A percentile compares a stretch with the other conserved stretches of the same genome.
phyloP scores from a whole-genome alignment of 1,140 invertebrate genomes.

The Nylanderia fulva region DNA sequence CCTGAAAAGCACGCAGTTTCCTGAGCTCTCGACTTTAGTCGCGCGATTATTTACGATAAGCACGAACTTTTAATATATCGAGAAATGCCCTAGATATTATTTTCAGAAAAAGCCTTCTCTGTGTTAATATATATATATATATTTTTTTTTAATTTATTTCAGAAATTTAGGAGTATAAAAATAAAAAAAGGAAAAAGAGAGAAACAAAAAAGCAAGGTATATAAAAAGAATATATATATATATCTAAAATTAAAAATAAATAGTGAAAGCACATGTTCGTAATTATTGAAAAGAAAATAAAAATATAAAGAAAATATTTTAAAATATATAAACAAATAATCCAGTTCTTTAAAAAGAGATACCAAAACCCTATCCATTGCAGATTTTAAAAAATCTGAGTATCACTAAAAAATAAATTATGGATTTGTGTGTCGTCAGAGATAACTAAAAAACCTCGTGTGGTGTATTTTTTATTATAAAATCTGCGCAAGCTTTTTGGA shows the following conservation, averaged over 20 bases:
- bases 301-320: background rate
- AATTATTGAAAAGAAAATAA: background rate
- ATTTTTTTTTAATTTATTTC: background rate
- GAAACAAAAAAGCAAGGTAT: too few relatives aligned
- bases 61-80: background rate
- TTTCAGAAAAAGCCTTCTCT: background rate
- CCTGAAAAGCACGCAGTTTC: conserved; percentile 5
- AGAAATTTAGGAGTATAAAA: too few relatives aligned
- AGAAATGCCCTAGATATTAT: background rate
- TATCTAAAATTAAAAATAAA: background rate
- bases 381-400: background rate
- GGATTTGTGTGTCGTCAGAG: too few relatives aligned
- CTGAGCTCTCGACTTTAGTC: conserved; percentile 20
- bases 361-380: background rate
- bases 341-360: background rate
- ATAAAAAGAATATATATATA: too few relatives aligned
- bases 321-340: background rate
- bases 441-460: too few relatives aligned
- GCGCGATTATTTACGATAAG: conserved; percentile 44
- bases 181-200: background rate
- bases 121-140: too few relatives aligned
- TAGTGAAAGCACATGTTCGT: background rate
- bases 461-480: too few relatives aligned
- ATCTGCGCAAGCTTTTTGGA: too few relatives aligned
- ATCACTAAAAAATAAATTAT: too few relatives aligned